Evolutionary conservation across 2,888 invertebrate species (phyloP), one percentile per base, ranked within the genome.

Genomic region (Himalopsyche anomala): DNA sequence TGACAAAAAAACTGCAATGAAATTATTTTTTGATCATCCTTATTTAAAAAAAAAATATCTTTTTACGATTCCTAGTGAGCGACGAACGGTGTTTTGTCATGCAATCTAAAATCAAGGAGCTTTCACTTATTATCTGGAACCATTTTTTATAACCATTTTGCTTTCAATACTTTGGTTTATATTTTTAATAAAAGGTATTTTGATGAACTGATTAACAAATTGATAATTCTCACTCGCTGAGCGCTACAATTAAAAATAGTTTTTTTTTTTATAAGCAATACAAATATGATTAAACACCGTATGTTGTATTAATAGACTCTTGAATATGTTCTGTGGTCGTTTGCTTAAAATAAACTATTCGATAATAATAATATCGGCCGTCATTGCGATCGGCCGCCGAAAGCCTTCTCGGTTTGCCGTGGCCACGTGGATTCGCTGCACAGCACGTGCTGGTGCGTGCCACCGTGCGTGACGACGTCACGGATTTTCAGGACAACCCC

Each of bases 371-470:
- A 19, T 12, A 42, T 80, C 45, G 45, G 42, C 45, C 74, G 19
- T 80, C 45, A 80, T 80, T 80, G 80, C 45, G 42, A 80, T 80
- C n/a, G 82, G 55, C n/a, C 38, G 54, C 11, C 40, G 36, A 28
- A 82, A 54, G 55, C 6, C 55, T 80, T 55, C 40, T 38, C 62
- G 81, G 55, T 17, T 4, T 55, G n/a, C 28, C 74, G 19, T 51
- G 69, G 12, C 28, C 74, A 74, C 74, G 74, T 74, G 74, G 74
- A 74, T 74, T 15, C 74, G 74, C 19, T n/a, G 81, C 69, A 36
- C 69, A 62, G 80, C 87, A 85, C 87, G 87, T 87, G 85, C 87
- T 83, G 84, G 85, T 83, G 87, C 87, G 87, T 87, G 87, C 85
- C 87, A 87, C 85, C 83, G 80, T 87, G 85, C 87, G 85, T 74